Percentiles rank a stretch among this genome's conserved stretches.
Conservation (phyloP, 2,797 vertebrate species). For the Aeoliscus strigatus region DNA sequence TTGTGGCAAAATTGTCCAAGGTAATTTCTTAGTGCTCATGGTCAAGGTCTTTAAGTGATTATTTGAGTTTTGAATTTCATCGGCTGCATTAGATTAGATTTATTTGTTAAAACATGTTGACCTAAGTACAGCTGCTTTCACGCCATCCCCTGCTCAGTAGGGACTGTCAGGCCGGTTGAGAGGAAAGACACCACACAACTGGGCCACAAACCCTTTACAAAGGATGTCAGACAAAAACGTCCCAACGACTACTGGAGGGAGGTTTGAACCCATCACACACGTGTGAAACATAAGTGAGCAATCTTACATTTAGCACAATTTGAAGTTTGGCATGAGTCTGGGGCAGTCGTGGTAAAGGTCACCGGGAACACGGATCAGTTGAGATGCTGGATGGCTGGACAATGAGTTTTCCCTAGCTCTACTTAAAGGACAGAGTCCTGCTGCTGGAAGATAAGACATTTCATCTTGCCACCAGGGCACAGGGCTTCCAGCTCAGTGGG, state of each 20-base stretch:
- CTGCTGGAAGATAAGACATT: constrained; percentile 74
- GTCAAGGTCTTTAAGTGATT: too few relatives aligned
- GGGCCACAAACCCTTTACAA: too few relatives aligned
- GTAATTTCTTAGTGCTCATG: too few relatives aligned
- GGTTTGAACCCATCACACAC: neutral
- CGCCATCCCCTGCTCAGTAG: too few relatives aligned
- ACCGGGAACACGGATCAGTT: constrained; percentile 71
- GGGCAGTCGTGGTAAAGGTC: constrained; percentile 70
- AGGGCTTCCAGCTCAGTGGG: constrained; percentile 60
- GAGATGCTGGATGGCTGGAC: constrained; percentile 71
- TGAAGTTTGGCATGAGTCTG: constrained; percentile 48
- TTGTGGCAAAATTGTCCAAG: too few relatives aligned
- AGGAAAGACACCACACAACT: too few relatives aligned
- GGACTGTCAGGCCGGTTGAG: too few relatives aligned
- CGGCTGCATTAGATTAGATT: too few relatives aligned
- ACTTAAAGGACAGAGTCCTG: constrained; percentile 74
- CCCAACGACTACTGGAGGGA: constrained; percentile 2
- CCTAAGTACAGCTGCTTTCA: too few relatives aligned
- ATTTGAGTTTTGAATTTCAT: too few relatives aligned
- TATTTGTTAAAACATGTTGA: too few relatives aligned
- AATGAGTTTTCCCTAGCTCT: constrained; percentile 68
- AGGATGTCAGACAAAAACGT: constrained; percentile 13
- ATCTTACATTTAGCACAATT: constrained; percentile 48
- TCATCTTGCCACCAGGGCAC: constrained; percentile 66
- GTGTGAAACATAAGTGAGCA: constrained; percentile 27